Evolutionary conservation across 2,797 vertebrate species (phyloP).

Genomic region (Epinephelus awoara): DNA sequence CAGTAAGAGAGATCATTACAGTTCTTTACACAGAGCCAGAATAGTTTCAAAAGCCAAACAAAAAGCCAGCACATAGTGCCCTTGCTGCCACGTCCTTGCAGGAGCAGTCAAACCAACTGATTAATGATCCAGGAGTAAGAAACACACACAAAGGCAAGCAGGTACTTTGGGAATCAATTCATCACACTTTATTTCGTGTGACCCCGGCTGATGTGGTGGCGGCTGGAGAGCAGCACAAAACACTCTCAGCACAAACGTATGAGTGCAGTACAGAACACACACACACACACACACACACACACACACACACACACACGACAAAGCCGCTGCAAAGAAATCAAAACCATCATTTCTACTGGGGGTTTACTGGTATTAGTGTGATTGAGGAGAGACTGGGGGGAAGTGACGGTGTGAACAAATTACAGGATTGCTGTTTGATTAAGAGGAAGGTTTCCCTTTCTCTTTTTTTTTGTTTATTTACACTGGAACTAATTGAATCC

Average conservation of each 20-base stretch:
- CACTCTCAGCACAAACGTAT: conserved; percentile 61
- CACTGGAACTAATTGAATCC: background rate
- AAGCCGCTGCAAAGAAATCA: conserved; percentile 20
- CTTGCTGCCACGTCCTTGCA: conserved; percentile 76
- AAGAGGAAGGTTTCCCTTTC: background rate
- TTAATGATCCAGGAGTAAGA: conserved; percentile 74
- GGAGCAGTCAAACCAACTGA: conserved; percentile 71
- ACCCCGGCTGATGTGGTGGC: conserved; percentile 62
- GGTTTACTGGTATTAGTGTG: conserved; percentile 26
- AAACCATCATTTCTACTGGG: conserved; percentile 32
- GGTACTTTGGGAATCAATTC: conserved; percentile 77
- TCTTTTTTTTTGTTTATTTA: conserved; percentile 20
- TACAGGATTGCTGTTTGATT: background rate
- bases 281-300: conserved; percentile 8
- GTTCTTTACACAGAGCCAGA: conserved; percentile 28
- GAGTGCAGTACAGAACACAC: conserved; percentile 19
- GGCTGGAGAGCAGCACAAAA: conserved; percentile 61
- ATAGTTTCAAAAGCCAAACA: conserved; percentile 46
- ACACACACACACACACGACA: background rate
- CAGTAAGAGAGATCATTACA: conserved; percentile 8
- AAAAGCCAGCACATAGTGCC: conserved; percentile 46
- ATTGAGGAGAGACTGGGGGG: background rate
- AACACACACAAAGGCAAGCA: conserved; percentile 72
- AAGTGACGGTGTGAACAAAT: background rate
- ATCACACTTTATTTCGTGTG: conserved; percentile 80